Evolutionary conservation across 2,113 vertebrate genomes (phyloP).

Genomic region (Cavia aperea): DNA sequence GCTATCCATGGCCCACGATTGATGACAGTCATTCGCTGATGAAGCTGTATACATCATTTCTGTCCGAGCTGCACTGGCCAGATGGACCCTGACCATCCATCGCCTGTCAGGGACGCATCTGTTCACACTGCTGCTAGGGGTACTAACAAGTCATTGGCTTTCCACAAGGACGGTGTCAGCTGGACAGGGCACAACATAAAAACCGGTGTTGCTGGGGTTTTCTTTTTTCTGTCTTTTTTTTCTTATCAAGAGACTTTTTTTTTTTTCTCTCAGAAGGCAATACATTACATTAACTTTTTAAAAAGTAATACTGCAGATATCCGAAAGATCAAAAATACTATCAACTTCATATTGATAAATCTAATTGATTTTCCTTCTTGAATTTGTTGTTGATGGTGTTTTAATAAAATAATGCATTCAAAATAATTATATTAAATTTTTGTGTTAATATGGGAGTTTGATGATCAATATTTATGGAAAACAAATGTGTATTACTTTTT

Average conservation of each 20-base stretch:
- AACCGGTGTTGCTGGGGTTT: conserved; percentile 65
- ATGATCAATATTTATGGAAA: conserved; percentile 18
- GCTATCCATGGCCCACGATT: conserved; percentile 92
- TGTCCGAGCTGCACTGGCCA: conserved; percentile 99
- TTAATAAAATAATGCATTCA: conserved; percentile 28
- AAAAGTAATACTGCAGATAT: conserved; percentile 36
- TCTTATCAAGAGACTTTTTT: conserved; percentile 39
- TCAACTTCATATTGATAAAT: conserved; percentile 43
- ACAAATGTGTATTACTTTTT: conserved; percentile 31
- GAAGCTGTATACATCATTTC: conserved; percentile 99
- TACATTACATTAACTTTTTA: conserved; percentile 17
- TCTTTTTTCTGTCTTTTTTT: conserved; percentile 39
- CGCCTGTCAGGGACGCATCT: conserved; percentile 99
- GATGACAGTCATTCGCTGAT: conserved; percentile 99
- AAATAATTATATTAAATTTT: conserved; percentile 47
- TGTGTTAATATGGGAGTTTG: neutral
- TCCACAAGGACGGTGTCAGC: conserved; percentile 93
- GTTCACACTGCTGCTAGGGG: conserved; percentile 97
- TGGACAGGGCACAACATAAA: conserved; percentile 80
- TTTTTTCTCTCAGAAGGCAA: neutral
- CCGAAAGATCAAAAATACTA: neutral
- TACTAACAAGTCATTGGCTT: conserved; percentile 99
- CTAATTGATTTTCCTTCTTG: conserved; percentile 44
- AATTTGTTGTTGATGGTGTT: neutral
- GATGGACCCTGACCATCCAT: conserved; percentile 99